These are phyloP conservation scores for Balearica regulorum DNA, from an alignment of 2,797 vertebrate species.

Conservation along the genomic window DNA sequence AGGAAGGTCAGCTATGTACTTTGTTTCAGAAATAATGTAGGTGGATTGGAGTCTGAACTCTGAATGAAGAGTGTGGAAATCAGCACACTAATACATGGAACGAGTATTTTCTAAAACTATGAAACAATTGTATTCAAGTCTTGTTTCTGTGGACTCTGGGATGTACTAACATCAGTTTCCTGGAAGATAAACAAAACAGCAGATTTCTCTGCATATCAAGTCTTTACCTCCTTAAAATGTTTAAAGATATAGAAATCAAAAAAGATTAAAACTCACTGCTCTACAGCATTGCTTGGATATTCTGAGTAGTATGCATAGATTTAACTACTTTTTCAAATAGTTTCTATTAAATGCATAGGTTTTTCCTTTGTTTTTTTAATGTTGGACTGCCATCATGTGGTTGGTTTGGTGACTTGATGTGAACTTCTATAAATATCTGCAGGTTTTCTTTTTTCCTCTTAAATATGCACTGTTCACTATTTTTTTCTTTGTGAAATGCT, in stretches of 20 bases:
- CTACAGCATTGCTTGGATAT: background rate
- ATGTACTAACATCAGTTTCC: background rate
- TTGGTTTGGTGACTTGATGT: background rate
- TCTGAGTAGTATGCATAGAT: background rate
- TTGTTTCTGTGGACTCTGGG: background rate
- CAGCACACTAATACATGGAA: background rate
- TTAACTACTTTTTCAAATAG: background rate
- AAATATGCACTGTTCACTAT: background rate
- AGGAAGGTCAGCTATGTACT: background rate
- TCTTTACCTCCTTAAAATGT: background rate
- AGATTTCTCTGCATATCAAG: background rate
- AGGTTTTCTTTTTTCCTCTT: background rate
- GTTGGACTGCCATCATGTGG: slow-evolving; percentile 39
- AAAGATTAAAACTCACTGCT: background rate
- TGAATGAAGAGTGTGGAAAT: background rate
- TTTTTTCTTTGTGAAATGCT: background rate
- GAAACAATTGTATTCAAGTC: background rate
- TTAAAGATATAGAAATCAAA: background rate
- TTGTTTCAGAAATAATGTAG: background rate
- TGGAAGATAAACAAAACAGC: background rate
- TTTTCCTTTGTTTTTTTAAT: background rate
- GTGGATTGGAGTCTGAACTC: background rate
- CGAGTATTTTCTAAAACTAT: background rate
- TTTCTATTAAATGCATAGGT: background rate
- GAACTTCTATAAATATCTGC: background rate